Evolutionary conservation across 2,113 vertebrate genomes (phyloP), one percentile per base, ranked within the genome.

Genomic region (Vombatus ursinus): DNA sequence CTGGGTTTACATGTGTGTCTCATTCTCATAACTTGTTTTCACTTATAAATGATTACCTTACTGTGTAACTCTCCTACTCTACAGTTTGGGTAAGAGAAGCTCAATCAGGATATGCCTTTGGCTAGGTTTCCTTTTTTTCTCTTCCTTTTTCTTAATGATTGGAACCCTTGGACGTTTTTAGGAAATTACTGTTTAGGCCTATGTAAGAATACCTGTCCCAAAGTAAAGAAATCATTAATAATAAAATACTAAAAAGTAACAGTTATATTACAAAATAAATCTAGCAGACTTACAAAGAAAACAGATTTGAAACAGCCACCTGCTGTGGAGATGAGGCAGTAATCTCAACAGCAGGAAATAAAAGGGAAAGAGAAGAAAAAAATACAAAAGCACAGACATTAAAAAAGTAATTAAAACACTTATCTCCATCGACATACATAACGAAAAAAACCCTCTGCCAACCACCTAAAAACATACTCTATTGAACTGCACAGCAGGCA

Each of bases 371-470:
- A 98, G 98, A 97, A 94, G 97, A 97, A 97, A 98, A 98, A 98
- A 98, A 98, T 97, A 98, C 98, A 98, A 98, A 98, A 98, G 98
- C 98, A 93, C 96, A 98, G 98, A 98, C 98, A 99, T 98, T 98
- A 98, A 99, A 98, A 99, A 99, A 99, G 98, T 99, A 99, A 99
- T 99, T 99, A 99, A 99, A 99, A 98, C 98, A 99, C 99, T 99
- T 99, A 99, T 99, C 98, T 99, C 98, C 98, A 99, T 98, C 93
- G 0, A 98, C 98, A 98, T 99, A 98, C 97, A 96, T 97, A 98
- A 98, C 92, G 96, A 98, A 97, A 98, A 97, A 98, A 97, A 94
- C 94, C 90, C 95, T 97, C 97, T 89, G 44, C 77, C 94, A 96
- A 84, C 97, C 95, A 98, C 98, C 97, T 98, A 97, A 98, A 98